phyloP scores from a whole-genome alignment of 2,888 invertebrate genomes.

The Pheosia gnoma region DNA sequence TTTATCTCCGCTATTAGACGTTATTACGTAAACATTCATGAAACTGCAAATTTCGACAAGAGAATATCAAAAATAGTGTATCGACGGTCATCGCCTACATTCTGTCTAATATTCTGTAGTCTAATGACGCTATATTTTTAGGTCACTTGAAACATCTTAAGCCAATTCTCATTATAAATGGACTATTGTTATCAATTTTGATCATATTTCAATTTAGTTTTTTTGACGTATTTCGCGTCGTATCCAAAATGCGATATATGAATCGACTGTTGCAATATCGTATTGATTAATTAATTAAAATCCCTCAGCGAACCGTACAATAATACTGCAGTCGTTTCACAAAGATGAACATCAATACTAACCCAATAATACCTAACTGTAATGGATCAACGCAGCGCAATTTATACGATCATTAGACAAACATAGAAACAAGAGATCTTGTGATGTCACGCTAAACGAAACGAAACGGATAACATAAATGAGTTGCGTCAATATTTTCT shows the following conservation, averaged over 20 bases:
- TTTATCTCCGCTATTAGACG: constrained; percentile 59
- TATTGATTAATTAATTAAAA: constrained; percentile 9
- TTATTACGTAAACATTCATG: constrained; percentile 67
- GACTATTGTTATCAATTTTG: constrained; percentile 70
- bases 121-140: constrained; percentile 69
- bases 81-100: constrained; percentile 74
- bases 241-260: constrained; percentile 19
- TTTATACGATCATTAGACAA: constrained; percentile 19
- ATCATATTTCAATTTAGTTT: constrained; percentile 31
- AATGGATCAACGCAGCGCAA: constrained; percentile 15
- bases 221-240: constrained; percentile 23
- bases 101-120: constrained; percentile 78
- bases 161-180: constrained; percentile 64
- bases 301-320: constrained; percentile 12
- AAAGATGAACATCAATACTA: constrained; percentile 16
- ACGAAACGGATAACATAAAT: constrained; percentile 50
- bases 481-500: constrained; percentile 51
- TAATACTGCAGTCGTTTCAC: constrained; percentile 29
- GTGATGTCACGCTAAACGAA: constrained; percentile 44
- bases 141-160: constrained; percentile 73
- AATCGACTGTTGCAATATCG: constrained; percentile 22
- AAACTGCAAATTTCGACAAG: constrained; percentile 83
- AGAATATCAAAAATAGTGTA: constrained; percentile 84
- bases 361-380: constrained; percentile 12
- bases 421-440: constrained; percentile 24